Percentiles rank a stretch among this genome's conserved stretches.
These are phyloP conservation scores for Pseudachorutes palmiensis DNA, from an alignment of 1,140 invertebrate species.

Conservation along the genomic window DNA sequence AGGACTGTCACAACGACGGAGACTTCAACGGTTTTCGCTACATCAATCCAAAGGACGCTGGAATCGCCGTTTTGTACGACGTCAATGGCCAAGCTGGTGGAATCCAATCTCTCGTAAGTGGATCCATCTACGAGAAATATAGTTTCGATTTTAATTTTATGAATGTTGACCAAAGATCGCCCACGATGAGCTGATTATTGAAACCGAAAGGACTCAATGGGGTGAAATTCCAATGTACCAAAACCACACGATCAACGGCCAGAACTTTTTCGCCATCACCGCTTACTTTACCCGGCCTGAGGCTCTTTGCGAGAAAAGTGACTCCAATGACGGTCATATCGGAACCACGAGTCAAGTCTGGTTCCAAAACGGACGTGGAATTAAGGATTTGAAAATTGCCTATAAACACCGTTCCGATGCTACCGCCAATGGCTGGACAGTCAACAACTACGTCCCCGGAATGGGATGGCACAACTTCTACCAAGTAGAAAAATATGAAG, in stretches of 20 bases:
- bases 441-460: constrained; percentile 21
- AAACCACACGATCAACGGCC: constrained; percentile 18
- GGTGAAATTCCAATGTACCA: constrained; percentile 20
- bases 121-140: not conserved
- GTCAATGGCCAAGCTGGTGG: constrained; percentile 25
- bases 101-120: constrained; percentile 29
- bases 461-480: constrained; percentile 32
- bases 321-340: not conserved
- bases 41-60: not conserved
- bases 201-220: not conserved
- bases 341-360: constrained; percentile 14
- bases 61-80: constrained; percentile 25
- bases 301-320: constrained; percentile 3
- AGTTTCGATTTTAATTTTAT: not conserved
- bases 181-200: not conserved
- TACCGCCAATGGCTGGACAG: constrained; percentile 14
- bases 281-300: constrained; percentile 21
- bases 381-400: constrained; percentile 10
- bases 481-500: constrained; percentile 22
- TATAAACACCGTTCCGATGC: constrained; percentile 11
- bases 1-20: constrained; percentile 22
- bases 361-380: constrained; percentile 24
- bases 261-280: constrained; percentile 17
- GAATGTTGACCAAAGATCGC: too few relatives aligned
- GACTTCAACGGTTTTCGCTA: constrained; percentile 23